Evolutionary conservation across 1,140 invertebrate genomes (phyloP), one percentile per base, ranked within the genome.

Genomic region (Cecropterus lyciades): DNA sequence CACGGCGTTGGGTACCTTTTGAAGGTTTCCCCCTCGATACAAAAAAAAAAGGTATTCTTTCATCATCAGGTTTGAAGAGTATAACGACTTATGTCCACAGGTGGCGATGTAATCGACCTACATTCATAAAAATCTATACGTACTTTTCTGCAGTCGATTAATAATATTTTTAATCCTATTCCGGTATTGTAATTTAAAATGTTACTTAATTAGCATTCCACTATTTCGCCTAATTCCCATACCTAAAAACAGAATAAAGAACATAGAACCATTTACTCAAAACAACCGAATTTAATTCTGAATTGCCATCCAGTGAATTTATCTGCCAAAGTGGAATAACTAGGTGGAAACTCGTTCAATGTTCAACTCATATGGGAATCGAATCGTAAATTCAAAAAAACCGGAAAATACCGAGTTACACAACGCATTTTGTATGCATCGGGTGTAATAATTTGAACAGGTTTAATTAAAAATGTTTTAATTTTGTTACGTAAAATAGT

Each of bases 321-420:
- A 75, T 53, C 70, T 69, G 59, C 66, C 68, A 80, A 73, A 79
- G 59, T 69, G 62, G 57, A 70, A 71, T 72, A 79, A 80, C 71
- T 70, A 71, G 70, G 75, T 79, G 78, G 74, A 79, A 83, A 83
- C 70, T 77, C 73, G 62, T 77, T 77, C 72, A 75, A 68, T 65
- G 64, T 66, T 69, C 57, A 75, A 75, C 67, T 75, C 77, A 60
- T 68, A 68, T 79, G 74, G 75, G 73, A 76, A 74, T 72, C 59
- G 56, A 65, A 74, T 72, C 73, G 71, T 83, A 74, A 74, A 78
- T 77, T 79, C 69, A 55, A 52, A 70, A 75, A 70, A 75, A 74
- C 64, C 72, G 64, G 53, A 75, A 79, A 77, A 75, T 67, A 69
- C 53, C 67, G 75, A 77, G 73, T 72, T 37, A 42, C 20, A 65